Percentiles rank a stretch among this genome's conserved stretches.
phyloP scores from a whole-genome alignment of 2,888 invertebrate genomes.

The Pristionchus exspectatus region DNA sequence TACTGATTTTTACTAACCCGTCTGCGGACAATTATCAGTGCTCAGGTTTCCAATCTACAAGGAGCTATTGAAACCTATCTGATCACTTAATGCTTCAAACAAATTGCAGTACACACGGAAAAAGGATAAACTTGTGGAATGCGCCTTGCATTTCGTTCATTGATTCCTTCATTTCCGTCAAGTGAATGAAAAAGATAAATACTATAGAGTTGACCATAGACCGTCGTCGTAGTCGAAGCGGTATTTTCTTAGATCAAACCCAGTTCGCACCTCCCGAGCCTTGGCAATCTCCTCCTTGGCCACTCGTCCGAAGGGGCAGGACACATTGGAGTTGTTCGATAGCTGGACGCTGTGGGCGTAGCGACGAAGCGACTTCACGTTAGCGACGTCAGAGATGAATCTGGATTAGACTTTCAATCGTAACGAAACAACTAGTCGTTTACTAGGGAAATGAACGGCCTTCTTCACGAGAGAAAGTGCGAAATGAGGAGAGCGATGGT shows the following conservation, averaged over 20 bases:
- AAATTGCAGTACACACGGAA: not conserved
- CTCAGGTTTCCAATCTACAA: too few species aligned
- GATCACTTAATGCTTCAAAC: too few species aligned
- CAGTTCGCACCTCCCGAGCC: constrained; percentile 55
- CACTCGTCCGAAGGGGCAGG: constrained; percentile 64
- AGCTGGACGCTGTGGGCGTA: constrained; percentile 52
- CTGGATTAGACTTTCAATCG: not conserved
- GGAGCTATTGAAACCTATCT: too few species aligned
- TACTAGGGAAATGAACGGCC: too few species aligned
- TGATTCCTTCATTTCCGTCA: too few species aligned
- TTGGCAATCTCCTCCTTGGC: constrained; percentile 61
- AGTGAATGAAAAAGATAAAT: too few species aligned
- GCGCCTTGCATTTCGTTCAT: not conserved
- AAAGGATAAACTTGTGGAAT: not conserved
- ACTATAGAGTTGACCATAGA: too few species aligned
- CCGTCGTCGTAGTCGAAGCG: too few species aligned
- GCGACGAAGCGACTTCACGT: constrained; percentile 65
- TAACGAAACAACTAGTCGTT: too few species aligned
- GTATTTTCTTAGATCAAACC: not conserved
- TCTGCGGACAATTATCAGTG: too few species aligned
- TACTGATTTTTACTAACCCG: not conserved
- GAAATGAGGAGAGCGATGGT: too few species aligned
- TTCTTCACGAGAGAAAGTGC: too few species aligned
- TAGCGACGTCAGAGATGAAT: constrained; percentile 79
- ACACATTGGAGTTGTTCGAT: not conserved